Evolutionary conservation across 2,888 invertebrate species (phyloP).

Genomic region (Tenthredo livida): DNA sequence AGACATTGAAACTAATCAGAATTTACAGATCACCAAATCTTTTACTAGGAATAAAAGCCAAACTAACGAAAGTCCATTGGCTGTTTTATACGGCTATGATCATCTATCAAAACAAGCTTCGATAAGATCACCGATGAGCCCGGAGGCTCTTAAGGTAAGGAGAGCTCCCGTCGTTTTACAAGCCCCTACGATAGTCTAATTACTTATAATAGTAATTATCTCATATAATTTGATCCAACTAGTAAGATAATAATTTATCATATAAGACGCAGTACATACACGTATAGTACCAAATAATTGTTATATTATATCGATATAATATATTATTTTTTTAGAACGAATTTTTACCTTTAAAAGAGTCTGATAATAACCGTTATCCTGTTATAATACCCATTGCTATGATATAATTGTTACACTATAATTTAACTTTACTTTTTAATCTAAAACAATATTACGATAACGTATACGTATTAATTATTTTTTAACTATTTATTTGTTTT

Average conservation of each 20-base stretch:
- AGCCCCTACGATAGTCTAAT: conserved; percentile 90
- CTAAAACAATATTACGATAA: neutral
- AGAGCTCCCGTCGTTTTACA: conserved; percentile 94
- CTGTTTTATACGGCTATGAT: conserved; percentile 75
- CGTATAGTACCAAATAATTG: neutral
- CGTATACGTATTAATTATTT: conserved; percentile 2
- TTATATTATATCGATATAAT: neutral
- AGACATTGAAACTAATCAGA: conserved; percentile 19
- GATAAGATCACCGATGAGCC: conserved; percentile 80
- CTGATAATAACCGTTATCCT: neutral
- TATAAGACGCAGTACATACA: neutral
- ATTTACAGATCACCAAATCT: conserved; percentile 10
- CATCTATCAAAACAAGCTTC: conserved; percentile 72
- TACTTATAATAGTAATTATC: neutral
- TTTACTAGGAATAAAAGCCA: conserved; percentile 54
- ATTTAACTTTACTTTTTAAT: neutral
- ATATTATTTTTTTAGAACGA: neutral
- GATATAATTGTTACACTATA: conserved; percentile 2
- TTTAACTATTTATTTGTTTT: conserved; percentile 48
- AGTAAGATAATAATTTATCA: neutral
- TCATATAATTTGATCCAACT: neutral
- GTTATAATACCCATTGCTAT: neutral
- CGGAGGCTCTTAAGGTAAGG: conserved; percentile 93
- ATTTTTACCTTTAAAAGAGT: neutral
- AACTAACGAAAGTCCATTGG: conserved; percentile 68